Percentiles rank a stretch among this genome's conserved stretches.
Conservation (phyloP, 2,888 invertebrate genomes). For the Dromius quadrimaculatus region DNA sequence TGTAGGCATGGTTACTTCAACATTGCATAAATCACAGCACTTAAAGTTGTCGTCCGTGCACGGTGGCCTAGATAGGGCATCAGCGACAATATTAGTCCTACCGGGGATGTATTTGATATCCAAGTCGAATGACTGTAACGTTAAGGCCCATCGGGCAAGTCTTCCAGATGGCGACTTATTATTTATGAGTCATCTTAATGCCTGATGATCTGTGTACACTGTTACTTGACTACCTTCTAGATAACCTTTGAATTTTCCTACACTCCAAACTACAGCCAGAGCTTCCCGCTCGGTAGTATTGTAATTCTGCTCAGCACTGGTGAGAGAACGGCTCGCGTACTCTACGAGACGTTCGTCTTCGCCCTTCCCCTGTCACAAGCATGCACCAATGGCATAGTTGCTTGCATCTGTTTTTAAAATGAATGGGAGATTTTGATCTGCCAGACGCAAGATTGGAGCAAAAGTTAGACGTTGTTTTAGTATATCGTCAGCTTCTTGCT, state of each 20-base stretch:
- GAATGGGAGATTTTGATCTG: slow-evolving; percentile 55
- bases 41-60: neutral
- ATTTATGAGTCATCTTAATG: slow-evolving; percentile 64
- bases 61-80: slow-evolving; percentile 61
- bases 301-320: slow-evolving; percentile 55
- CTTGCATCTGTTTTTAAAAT: slow-evolving; percentile 52
- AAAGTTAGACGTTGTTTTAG: neutral
- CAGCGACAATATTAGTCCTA: slow-evolving; percentile 62
- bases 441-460: slow-evolving; percentile 53
- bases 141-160: slow-evolving; percentile 65
- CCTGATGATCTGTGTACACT: slow-evolving; percentile 64
- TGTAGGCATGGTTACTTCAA: slow-evolving; percentile 52
- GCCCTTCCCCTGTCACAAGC: slow-evolving; percentile 19
- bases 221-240: slow-evolving; percentile 60
- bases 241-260: slow-evolving; percentile 62
- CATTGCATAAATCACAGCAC: slow-evolving; percentile 43
- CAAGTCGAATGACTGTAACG: slow-evolving; percentile 62
- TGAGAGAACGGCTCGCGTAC: neutral
- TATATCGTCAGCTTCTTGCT: neutral
- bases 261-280: slow-evolving; percentile 56
- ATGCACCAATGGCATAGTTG: slow-evolving; percentile 19
- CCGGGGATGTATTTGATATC: slow-evolving; percentile 63
- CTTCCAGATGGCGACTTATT: slow-evolving; percentile 64
- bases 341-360: neutral
- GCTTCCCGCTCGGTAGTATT: slow-evolving; percentile 58